Evolutionary conservation across 1,140 invertebrate genomes (phyloP).

Genomic region (Penaeus chinensis): DNA sequence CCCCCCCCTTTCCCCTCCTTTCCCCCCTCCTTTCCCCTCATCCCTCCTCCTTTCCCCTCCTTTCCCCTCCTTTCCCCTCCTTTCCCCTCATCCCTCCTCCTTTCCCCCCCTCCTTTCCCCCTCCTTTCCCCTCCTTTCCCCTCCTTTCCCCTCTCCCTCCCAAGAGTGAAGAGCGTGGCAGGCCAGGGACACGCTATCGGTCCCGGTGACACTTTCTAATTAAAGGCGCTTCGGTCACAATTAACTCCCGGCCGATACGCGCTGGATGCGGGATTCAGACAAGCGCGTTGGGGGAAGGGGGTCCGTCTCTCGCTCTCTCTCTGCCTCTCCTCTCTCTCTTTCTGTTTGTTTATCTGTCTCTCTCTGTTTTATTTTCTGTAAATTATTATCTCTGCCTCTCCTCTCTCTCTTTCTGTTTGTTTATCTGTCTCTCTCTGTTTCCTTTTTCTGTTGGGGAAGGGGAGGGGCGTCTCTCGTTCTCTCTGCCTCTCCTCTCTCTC

Average conservation of each 20-base stretch:
- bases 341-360: neutral
- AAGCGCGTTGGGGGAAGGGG: too few relatives aligned
- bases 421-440: neutral
- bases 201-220: too few relatives aligned
- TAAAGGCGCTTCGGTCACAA: too few relatives aligned
- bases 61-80: neutral
- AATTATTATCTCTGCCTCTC: conserved; percentile 6
- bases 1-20: too few relatives aligned
- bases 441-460: neutral
- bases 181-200: too few relatives aligned
- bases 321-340: conserved; percentile 12
- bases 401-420: neutral
- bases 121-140: too few relatives aligned
- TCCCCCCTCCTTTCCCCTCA: too few relatives aligned
- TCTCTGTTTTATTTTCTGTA: neutral
- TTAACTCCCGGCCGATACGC: too few relatives aligned
- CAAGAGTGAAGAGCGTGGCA: too few relatives aligned
- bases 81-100: neutral
- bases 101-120: neutral
- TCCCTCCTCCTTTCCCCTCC: neutral
- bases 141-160: neutral
- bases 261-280: too few relatives aligned
- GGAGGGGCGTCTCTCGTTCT: neutral
- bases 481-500: too few relatives aligned
- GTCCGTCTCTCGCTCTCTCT: neutral